A percentile compares a stretch with the other conserved stretches of the same genome.
Evolutionary conservation across 2,113 vertebrate species (phyloP).

Genomic region (Plotosus lineatus): DNA sequence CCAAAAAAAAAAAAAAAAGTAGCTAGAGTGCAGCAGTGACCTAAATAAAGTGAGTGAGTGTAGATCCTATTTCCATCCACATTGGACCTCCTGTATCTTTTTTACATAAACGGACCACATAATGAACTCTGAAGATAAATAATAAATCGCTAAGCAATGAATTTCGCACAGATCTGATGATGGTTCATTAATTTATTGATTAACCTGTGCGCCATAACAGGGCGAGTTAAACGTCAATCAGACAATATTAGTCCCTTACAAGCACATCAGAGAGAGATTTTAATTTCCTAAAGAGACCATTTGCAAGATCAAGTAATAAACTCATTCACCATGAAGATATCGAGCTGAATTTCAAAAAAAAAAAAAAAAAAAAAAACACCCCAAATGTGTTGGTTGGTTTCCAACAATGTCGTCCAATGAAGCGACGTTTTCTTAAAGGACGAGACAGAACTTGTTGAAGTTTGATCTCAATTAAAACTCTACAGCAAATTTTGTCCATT

Average conservation of each 20-base stretch:
- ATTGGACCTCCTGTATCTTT: slow-evolving; percentile 46
- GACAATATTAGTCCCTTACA: slow-evolving; percentile 62
- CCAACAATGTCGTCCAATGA: not conserved
- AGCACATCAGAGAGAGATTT: slow-evolving; percentile 67
- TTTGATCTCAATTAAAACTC: no score
- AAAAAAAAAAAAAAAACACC: no score
- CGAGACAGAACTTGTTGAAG: no score
- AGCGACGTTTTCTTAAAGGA: not conserved
- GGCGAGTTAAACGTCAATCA: slow-evolving; percentile 76
- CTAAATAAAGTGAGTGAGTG: slow-evolving; percentile 30
- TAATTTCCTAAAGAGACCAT: slow-evolving; percentile 58
- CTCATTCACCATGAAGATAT: not conserved
- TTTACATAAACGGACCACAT: slow-evolving; percentile 49
- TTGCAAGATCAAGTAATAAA: slow-evolving; percentile 55
- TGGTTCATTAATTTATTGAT: slow-evolving; percentile 75
- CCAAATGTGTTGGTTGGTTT: not conserved
- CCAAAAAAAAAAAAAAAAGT: no score
- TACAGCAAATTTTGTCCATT: no score
- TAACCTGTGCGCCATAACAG: slow-evolving; percentile 57
- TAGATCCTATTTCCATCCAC: slow-evolving; percentile 67
- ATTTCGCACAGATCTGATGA: slow-evolving; percentile 70
- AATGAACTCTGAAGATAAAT: slow-evolving; percentile 65
- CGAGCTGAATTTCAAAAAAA: not conserved
- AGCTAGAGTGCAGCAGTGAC: not conserved
- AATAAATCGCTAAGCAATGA: slow-evolving; percentile 70